Percentiles rank a stretch among this genome's conserved stretches.
phyloP scores from a whole-genome alignment of 2,888 invertebrate genomes.

The Oligia latruncula region DNA sequence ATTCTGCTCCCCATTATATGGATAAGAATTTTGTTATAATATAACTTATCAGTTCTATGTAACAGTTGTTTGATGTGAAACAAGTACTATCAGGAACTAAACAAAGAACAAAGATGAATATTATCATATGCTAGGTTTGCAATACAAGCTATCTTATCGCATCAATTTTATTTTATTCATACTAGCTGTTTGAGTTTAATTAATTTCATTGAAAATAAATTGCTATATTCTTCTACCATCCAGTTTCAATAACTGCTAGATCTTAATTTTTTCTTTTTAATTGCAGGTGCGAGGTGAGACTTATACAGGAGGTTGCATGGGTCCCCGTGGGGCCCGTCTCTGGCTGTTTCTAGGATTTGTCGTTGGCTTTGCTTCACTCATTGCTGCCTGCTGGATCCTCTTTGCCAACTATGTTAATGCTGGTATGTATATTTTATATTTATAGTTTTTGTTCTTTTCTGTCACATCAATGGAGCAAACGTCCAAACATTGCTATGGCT shows the following conservation, averaged over 20 bases:
- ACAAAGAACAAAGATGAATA: not conserved
- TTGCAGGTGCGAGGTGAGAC: slow-evolving; percentile 94
- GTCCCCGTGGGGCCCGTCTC: slow-evolving; percentile 96
- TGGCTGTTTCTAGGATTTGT: slow-evolving; percentile 99
- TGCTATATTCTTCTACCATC: not conserved
- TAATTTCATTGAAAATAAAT: no score
- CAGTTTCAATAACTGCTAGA: not conserved
- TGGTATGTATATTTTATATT: slow-evolving; percentile 82
- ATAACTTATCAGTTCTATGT: not conserved
- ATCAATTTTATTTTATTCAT: not conserved
- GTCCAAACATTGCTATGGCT: no score
- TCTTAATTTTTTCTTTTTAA: not conserved
- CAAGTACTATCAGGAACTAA: not conserved
- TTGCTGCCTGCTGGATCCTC: slow-evolving; percentile 98
- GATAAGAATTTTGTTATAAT: not conserved
- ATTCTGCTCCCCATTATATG: not conserved
- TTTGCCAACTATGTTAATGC: slow-evolving; percentile 95
- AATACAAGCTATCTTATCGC: not conserved
- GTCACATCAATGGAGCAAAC: no score
- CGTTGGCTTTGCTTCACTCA: slow-evolving; percentile 98
- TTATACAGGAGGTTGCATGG: slow-evolving; percentile 95
- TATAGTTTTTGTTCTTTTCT: no score
- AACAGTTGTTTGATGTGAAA: not conserved
- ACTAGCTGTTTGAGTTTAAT: not conserved
- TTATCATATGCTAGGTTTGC: not conserved